These are phyloP conservation scores for Takifugu flavidus DNA, from an alignment of 2,113 vertebrate species.

Conservation along the genomic window DNA sequence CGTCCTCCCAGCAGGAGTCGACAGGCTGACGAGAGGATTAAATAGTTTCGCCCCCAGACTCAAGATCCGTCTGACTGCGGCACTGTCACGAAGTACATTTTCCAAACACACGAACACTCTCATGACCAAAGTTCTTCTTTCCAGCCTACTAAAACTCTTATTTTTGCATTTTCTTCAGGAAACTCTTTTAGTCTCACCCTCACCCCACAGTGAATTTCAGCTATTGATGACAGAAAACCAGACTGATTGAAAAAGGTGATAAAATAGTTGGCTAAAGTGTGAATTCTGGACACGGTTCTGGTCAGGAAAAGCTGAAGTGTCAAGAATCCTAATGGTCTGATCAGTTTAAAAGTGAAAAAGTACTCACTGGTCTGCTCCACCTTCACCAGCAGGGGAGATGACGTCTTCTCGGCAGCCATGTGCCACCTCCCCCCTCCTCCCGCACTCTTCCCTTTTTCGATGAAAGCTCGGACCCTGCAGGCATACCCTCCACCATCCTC, in stretches of 20 bases:
- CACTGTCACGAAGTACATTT: background rate
- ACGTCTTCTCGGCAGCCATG: conserved; percentile 69
- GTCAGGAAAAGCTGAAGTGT: too few relatives aligned
- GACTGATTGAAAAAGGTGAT: too few relatives aligned
- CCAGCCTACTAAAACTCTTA: too few relatives aligned
- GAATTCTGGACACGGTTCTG: too few relatives aligned
- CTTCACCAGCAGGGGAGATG: conserved; percentile 58
- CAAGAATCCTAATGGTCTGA: too few relatives aligned
- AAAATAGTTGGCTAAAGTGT: too few relatives aligned
- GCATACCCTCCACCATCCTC: conserved; percentile 63
- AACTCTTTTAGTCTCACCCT: background rate
- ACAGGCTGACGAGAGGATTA: conserved; percentile 53
- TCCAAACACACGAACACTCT: background rate
- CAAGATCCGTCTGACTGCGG: conserved; percentile 4
- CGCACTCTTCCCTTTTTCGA: conserved; percentile 47
- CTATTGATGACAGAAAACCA: background rate
- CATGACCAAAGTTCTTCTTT: background rate
- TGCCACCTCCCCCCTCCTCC: conserved; percentile 62
- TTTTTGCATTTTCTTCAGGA: background rate
- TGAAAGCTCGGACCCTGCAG: conserved; percentile 64
- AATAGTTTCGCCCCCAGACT: conserved; percentile 30
- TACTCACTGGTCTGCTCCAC: conserved; percentile 72
- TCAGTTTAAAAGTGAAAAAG: too few relatives aligned
- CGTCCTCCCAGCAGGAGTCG: conserved; percentile 31
- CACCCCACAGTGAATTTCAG: background rate